phyloP scores from a whole-genome alignment of 1,140 invertebrate species.

The Pogonomyrmex barbatus region DNA sequence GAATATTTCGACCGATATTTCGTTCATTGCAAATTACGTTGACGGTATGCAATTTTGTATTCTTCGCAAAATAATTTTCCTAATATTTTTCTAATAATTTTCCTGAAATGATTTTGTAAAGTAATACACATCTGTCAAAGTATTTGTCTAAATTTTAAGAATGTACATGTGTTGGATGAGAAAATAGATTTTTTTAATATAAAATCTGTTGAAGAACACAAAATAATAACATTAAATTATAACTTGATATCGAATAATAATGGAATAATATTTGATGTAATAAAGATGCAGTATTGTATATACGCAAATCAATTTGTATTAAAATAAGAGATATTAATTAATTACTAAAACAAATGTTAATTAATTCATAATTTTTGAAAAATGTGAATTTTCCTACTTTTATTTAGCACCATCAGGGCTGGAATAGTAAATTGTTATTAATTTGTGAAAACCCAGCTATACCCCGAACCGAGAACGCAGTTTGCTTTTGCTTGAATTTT shows the following conservation, averaged over 20 bases:
- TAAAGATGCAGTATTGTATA: background rate
- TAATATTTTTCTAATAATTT: conserved; percentile 4
- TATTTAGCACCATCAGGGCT: conserved; percentile 15
- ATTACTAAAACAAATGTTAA: conserved; percentile 2
- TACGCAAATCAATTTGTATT: background rate
- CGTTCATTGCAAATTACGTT: conserved; percentile 30
- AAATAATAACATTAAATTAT: conserved; percentile 10
- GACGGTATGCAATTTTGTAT: background rate
- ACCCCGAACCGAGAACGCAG: conserved; percentile 22
- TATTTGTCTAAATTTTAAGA: background rate
- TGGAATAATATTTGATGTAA: background rate
- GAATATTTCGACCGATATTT: conserved; percentile 62
- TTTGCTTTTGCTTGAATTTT: conserved; percentile 62
- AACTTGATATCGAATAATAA: conserved; percentile 23
- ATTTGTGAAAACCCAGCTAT: conserved; percentile 33
- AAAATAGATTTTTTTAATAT: background rate
- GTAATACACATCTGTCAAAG: background rate
- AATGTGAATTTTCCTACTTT: conserved; percentile 12
- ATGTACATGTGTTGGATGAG: background rate
- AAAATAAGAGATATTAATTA: conserved; percentile 10
- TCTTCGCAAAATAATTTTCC: conserved; percentile 5
- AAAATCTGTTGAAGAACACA: conserved; percentile 2
- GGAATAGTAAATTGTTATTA: conserved; percentile 54
- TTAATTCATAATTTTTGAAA: conserved; percentile 33
- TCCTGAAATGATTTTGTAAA: background rate